Evolutionary conservation across 2,113 vertebrate species (phyloP).

Genomic region (Cyprinodon brontotheroides): DNA sequence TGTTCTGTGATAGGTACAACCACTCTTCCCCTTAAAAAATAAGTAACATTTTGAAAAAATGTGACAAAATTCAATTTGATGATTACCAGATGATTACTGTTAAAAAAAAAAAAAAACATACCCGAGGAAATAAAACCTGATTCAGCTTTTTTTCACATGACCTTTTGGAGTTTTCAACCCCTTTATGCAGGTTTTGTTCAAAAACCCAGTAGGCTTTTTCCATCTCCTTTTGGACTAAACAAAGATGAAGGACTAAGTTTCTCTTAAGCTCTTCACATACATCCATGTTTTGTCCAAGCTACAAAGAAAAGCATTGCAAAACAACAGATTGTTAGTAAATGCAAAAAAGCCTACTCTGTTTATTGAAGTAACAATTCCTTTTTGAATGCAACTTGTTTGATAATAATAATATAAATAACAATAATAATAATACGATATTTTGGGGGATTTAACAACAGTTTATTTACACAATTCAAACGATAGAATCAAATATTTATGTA

Average conservation of each 20-base stretch:
- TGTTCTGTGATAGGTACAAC: neutral
- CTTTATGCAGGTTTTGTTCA: constrained; percentile 15
- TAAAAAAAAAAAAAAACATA: constrained; percentile 18
- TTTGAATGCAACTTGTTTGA: neutral
- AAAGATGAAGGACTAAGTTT: fast-evolving
- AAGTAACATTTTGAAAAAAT: neutral
- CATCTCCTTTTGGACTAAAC: neutral
- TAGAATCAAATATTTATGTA: too few species aligned
- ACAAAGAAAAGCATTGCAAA: neutral
- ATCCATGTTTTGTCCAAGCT: neutral
- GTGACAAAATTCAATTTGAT: neutral
- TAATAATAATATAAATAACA: neutral
- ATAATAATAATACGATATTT: too few species aligned
- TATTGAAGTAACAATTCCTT: neutral
- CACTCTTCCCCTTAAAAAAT: neutral
- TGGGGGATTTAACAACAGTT: neutral
- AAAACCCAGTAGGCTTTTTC: neutral
- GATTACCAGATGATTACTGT: neutral
- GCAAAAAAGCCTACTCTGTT: neutral
- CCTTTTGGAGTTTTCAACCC: constrained; percentile 17
- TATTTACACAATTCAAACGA: neutral
- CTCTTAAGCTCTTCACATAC: neutral
- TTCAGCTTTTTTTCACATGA: neutral
- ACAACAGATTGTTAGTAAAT: neutral
- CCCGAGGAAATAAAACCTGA: neutral